Evolutionary conservation across 1,140 invertebrate genomes (phyloP), one percentile per base, ranked within the genome.

Genomic region (Teleogryllus occipitalis): DNA sequence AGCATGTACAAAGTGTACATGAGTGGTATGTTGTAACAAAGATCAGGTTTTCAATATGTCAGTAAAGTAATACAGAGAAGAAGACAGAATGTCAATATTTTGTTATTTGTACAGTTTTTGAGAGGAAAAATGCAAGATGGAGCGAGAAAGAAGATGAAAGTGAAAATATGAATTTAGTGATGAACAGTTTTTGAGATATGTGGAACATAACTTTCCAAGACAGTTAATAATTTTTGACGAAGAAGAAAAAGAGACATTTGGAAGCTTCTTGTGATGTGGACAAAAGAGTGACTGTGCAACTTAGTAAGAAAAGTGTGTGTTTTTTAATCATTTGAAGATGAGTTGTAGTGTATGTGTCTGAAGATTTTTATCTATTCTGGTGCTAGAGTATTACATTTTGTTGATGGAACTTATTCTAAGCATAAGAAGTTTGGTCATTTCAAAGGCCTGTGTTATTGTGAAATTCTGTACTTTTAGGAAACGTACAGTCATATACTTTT

Each of bases 81-180:
- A 65, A 65, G 54, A 65, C 18, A 65, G 54, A 0, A 65, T 65
- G 54, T 18, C 54, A 65, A 65, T 65, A 65, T 65, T 65, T 65
- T 65, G 54, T 65, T 65, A 65, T 18, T 65, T 65, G 54, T 65
- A 65, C 54, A 65, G 54, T 65, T 65, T 65, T 65, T 65, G 54
- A 65, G 18, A 65, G 10, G 54, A 65, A 18, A 65, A 14, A 65
- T 65, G 54, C 10, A 65, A 65, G 54, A 65, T 14, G 54, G 18
- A 65, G 18, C 10, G 18, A 65, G 54, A 65, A 18, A 65, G 18
- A 65, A 65, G 54, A 65, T 18, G 54, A 65, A 65, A 18, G 54
- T 14, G 18, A 18, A 65, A 14, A 65, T 2, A 65, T 65, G 54
- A 65, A 65, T 65, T 65, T 65, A 14, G 54, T 65, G 54, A 65